Evolutionary conservation across 2,888 invertebrate genomes (phyloP), one percentile per base, ranked within the genome.

Genomic region (Myathropa florea): DNA sequence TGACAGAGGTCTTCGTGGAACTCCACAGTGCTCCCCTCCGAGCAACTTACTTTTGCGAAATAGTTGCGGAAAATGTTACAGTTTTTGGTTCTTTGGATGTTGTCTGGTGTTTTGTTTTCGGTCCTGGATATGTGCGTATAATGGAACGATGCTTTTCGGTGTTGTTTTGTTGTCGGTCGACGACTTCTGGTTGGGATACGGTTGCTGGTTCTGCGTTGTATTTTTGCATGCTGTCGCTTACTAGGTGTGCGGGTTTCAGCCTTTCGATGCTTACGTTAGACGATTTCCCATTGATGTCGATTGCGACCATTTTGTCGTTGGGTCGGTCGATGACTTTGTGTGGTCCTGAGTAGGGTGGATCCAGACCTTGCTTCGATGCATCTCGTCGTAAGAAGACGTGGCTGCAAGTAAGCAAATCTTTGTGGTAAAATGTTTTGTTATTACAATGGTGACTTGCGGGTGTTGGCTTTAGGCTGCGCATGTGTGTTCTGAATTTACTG

Each of bases 401-500:
- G 4, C 18, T 55, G 12, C 55, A 64, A 59, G 61, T 26, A 46
- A 39, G 12, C 18, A 83, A 46, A 30, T 79, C 46, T 55, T 88
- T 83, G 12, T 70, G 61, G 10, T 53, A 23, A 60, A 87, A 87
- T 55, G 80, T 70, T 70, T 82, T 80, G 24, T 36, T 64, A 28
- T 77, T 87, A 55, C 64, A 76, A 14, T 83, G 82, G 70, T 83
- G 79, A 21, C 63, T 53, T 10, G 67, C n/a, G 26, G 79, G 76
- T 26, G 61, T 46, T n/a, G 64, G 79, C n/a, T 67, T 71, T 2
- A 87, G 60, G 23, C 76, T 57, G 12, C 36, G 9, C 6, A 75
- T 18, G 21, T 84, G 75, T 91, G 89, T 1, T 82, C 88, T 1
- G 83, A 77, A 0, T 63, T 67, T 4, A 91, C 88, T 3, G 89